Evolutionary conservation across 2,888 invertebrate genomes (phyloP).

Genomic region (Lithophane leautieri): DNA sequence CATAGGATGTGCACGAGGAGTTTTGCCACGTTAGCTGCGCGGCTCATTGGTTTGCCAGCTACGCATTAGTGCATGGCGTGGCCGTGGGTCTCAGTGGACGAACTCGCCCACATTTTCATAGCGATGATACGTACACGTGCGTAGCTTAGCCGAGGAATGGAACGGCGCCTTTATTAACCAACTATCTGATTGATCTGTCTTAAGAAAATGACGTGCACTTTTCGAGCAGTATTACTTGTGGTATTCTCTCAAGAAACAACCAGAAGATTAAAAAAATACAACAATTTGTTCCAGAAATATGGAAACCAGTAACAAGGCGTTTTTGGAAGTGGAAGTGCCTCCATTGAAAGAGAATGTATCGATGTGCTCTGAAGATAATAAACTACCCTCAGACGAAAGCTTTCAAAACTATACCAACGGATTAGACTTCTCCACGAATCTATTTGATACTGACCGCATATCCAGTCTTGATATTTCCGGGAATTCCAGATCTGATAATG

Average conservation of each 20-base stretch:
- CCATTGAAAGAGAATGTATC: conserved; percentile 58
- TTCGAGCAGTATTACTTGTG: not conserved
- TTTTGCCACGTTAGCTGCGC: not conserved
- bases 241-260: not conserved
- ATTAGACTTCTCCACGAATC: conserved; percentile 79
- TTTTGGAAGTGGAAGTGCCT: conserved; percentile 25
- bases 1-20: not conserved
- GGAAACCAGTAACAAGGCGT: conserved; percentile 5
- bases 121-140: not conserved
- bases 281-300: conserved; percentile 35
- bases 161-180: not conserved
- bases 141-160: not conserved
- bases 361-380: conserved; percentile 73
- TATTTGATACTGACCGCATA: conserved; percentile 81
- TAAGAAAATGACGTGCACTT: not conserved
- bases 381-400: conserved; percentile 81
- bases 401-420: conserved; percentile 80
- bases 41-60: no score
- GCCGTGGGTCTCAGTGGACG: not conserved
- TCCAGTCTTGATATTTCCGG: conserved; percentile 78
- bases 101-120: not conserved
- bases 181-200: not conserved
- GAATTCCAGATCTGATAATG: conserved; percentile 75
- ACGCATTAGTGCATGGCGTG: not conserved
- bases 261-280: not conserved